These are phyloP conservation scores for Aspidiotus destructor DNA, from an alignment of 2,888 invertebrate species.

Conservation along the genomic window DNA sequence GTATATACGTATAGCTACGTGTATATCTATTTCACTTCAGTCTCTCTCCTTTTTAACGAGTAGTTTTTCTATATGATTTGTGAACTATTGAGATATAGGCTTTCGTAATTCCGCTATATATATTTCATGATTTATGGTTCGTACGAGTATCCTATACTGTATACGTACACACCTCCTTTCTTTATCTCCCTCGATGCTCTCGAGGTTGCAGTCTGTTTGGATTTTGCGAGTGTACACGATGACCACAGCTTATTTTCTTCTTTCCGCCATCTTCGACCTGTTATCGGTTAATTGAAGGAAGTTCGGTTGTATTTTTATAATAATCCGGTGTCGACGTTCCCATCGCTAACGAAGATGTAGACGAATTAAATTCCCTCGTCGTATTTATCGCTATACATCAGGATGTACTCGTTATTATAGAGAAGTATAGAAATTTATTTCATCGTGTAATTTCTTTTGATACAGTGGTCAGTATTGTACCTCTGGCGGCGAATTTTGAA, in stretches of 20 bases:
- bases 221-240: neutral
- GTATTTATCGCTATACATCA: too few relatives aligned
- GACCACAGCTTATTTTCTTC: neutral
- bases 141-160: neutral
- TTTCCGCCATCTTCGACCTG: neutral
- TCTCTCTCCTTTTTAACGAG: constrained; percentile 27
- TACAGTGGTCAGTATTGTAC: too few relatives aligned
- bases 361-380: too few relatives aligned
- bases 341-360: too few relatives aligned
- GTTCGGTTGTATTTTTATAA: constrained; percentile 9
- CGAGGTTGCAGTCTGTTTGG: too few relatives aligned
- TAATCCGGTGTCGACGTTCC: neutral
- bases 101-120: constrained; percentile 1
- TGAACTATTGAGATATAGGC: constrained; percentile 30
- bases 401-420: too few relatives aligned
- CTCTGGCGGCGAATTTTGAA: too few relatives aligned
- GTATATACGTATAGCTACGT: too few relatives aligned
- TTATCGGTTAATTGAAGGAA: constrained; percentile 15
- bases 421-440: too few relatives aligned
- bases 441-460: too few relatives aligned
- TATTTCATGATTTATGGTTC: neutral
- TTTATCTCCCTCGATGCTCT: too few relatives aligned
- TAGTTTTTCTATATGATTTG: constrained; percentile 28
- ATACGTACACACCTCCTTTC: too few relatives aligned
- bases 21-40: constrained; percentile 23